Evolutionary conservation across 2,888 invertebrate genomes (phyloP).

Genomic region (Boloria euphrosyne): DNA sequence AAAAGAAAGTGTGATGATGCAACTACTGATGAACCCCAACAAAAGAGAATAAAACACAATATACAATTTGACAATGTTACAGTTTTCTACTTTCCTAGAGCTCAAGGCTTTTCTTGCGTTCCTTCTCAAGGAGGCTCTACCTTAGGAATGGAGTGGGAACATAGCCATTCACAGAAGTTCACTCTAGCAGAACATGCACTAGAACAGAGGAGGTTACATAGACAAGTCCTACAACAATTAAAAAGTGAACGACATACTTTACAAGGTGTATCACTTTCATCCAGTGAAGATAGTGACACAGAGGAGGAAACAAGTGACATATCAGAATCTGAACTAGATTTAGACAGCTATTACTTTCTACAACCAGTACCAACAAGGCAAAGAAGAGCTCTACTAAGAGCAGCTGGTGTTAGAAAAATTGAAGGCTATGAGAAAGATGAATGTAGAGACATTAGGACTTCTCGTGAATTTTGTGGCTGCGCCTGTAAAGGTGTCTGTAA

Average conservation of each 20-base stretch:
- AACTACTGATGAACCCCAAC: conserved; percentile 69
- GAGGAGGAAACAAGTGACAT: conserved; percentile 92
- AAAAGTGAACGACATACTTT: conserved; percentile 85
- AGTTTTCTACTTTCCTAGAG: conserved; percentile 96
- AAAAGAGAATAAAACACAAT: conserved; percentile 88
- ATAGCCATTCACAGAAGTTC: conserved; percentile 88
- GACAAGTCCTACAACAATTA: conserved; percentile 88
- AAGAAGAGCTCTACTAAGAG: conserved; percentile 91
- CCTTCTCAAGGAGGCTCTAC: conserved; percentile 96
- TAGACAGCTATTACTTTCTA: conserved; percentile 94
- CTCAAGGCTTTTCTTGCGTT: conserved; percentile 95
- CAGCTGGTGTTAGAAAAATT: conserved; percentile 97
- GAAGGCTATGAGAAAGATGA: conserved; percentile 96
- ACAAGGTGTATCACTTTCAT: conserved; percentile 83
- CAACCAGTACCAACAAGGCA: conserved; percentile 97
- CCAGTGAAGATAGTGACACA: conserved; percentile 92
- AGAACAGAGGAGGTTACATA: conserved; percentile 93
- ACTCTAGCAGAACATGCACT: conserved; percentile 93
- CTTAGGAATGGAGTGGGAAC: conserved; percentile 93
- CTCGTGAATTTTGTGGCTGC: conserved; percentile 96
- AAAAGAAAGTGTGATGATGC: conserved; percentile 83
- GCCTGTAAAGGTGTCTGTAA: conserved; percentile 96
- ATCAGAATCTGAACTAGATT: conserved; percentile 92
- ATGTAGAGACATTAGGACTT: conserved; percentile 94
- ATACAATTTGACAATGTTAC: conserved; percentile 96